Evolutionary conservation across 2,888 invertebrate genomes (phyloP).

Genomic region (Nomada ferruginata): DNA sequence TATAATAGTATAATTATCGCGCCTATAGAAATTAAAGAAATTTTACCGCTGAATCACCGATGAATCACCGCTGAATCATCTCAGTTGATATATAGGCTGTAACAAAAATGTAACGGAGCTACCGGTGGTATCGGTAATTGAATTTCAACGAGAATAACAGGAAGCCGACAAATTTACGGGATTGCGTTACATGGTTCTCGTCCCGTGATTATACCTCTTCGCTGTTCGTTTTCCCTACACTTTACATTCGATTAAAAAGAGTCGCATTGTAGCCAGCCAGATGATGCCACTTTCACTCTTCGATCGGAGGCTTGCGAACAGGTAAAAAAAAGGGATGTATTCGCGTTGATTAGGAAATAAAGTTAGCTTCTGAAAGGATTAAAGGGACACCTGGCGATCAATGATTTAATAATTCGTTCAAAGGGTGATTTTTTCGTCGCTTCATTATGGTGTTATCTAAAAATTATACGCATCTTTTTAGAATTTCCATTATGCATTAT

Average conservation of each 20-base stretch:
- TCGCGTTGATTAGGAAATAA: not conserved
- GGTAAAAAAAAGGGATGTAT: not conserved
- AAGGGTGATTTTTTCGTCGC: too few relatives aligned
- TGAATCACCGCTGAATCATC: conserved; percentile 32
- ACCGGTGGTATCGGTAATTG: conserved; percentile 65
- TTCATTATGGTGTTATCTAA: too few relatives aligned
- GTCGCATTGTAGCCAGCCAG: conserved; percentile 28
- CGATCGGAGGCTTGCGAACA: conserved; percentile 1
- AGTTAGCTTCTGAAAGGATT: not conserved
- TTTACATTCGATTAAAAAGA: conserved; percentile 62
- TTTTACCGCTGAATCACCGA: conserved; percentile 50
- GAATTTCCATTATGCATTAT: too few relatives aligned
- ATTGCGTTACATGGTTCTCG: conserved; percentile 67
- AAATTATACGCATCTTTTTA: too few relatives aligned
- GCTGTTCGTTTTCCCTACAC: conserved; percentile 57
- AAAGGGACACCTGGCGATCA: not conserved
- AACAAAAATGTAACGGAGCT: conserved; percentile 56
- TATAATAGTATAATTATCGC: too few relatives aligned
- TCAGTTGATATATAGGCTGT: conserved; percentile 34
- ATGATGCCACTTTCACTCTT: conserved; percentile 45
- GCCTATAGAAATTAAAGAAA: not conserved
- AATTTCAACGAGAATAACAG: conserved; percentile 73
- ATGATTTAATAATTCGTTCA: not conserved
- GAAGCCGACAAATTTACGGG: conserved; percentile 71
- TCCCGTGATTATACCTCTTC: conserved; percentile 65